Conservation (phyloP, 2,888 invertebrate genomes). For the Luffia ferchaultella region DNA sequence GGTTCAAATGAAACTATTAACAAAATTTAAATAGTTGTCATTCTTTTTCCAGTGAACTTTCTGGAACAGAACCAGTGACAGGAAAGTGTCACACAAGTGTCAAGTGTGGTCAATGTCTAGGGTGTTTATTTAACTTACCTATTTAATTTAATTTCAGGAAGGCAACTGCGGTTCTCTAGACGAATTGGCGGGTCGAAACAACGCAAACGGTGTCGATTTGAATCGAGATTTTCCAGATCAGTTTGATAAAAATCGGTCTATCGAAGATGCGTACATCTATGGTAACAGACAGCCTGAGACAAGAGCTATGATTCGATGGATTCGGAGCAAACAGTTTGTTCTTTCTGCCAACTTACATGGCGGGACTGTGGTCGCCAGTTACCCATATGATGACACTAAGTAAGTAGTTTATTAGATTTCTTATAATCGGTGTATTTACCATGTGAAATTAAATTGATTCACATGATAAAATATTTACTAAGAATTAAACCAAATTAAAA, state of each 20-base stretch:
- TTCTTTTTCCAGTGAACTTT: too few relatives aligned
- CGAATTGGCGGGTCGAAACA: conserved; percentile 77
- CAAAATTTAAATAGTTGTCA: too few relatives aligned
- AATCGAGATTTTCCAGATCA: conserved; percentile 96
- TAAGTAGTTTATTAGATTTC: conserved; percentile 41
- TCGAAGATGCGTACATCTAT: conserved; percentile 53
- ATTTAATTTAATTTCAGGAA: conserved; percentile 71
- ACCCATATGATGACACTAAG: conserved; percentile 92
- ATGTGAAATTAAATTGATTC: too few relatives aligned
- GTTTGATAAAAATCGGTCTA: conserved; percentile 61
- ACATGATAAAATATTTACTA: too few relatives aligned
- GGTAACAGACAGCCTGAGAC: conserved; percentile 86
- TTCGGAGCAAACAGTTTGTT: conserved; percentile 86
- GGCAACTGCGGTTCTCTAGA: conserved; percentile 78
- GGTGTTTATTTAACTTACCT: too few relatives aligned
- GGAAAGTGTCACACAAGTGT: too few relatives aligned
- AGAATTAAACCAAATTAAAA: too few relatives aligned
- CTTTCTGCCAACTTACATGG: conserved; percentile 95
- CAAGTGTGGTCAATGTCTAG: too few relatives aligned
- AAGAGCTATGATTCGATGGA: conserved; percentile 88
- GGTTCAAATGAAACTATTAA: too few relatives aligned
- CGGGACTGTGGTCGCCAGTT: conserved; percentile 97
- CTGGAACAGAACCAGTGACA: too few relatives aligned
- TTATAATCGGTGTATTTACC: too few relatives aligned
- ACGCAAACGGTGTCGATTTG: conserved; percentile 82